Percentiles rank a stretch among this genome's conserved stretches.
Conservation (phyloP, 2,797 vertebrate species). For the Mormyrops boulengeri region DNA sequence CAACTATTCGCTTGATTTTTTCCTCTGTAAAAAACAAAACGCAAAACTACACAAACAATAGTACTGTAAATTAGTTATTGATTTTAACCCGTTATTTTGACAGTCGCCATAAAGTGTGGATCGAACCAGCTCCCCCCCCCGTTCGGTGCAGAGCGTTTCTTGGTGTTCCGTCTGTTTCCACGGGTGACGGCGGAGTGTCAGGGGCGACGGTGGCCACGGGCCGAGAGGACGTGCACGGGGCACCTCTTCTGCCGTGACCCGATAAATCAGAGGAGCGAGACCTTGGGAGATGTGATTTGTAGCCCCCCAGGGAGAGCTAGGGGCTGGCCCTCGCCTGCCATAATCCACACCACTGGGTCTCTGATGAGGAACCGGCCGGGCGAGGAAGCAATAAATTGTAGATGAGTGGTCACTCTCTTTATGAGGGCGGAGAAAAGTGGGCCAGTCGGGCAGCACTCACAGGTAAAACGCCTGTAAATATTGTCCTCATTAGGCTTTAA, state of each 20-base stretch:
- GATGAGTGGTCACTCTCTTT: slow-evolving; percentile 19
- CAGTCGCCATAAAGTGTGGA: not conserved
- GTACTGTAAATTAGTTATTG: slow-evolving; percentile 3
- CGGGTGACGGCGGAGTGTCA: too few relatives aligned
- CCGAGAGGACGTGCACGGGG: not conserved
- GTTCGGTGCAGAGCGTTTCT: not conserved
- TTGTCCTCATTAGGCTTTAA: slow-evolving; percentile 6
- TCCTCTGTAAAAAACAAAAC: not conserved
- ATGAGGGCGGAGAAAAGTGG: slow-evolving; percentile 14
- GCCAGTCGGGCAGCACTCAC: not conserved
- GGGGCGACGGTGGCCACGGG: not conserved
- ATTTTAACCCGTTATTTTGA: slow-evolving; percentile 8
- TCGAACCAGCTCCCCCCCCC: not conserved
- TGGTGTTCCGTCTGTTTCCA: not conserved
- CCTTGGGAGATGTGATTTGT: slow-evolving; percentile 19
- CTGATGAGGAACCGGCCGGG: not conserved
- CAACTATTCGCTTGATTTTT: not conserved
- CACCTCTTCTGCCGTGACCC: not conserved
- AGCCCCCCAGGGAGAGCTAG: not conserved
- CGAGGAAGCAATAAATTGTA: slow-evolving; percentile 20
- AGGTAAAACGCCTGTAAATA: slow-evolving; percentile 19
- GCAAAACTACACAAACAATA: not conserved
- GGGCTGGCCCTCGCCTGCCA: not conserved
- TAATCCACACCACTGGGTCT: slow-evolving; percentile 6
- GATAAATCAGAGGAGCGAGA: not conserved